Evolutionary conservation across 2,113 vertebrate species (phyloP).

Genomic region (Ovibos moschatus): DNA sequence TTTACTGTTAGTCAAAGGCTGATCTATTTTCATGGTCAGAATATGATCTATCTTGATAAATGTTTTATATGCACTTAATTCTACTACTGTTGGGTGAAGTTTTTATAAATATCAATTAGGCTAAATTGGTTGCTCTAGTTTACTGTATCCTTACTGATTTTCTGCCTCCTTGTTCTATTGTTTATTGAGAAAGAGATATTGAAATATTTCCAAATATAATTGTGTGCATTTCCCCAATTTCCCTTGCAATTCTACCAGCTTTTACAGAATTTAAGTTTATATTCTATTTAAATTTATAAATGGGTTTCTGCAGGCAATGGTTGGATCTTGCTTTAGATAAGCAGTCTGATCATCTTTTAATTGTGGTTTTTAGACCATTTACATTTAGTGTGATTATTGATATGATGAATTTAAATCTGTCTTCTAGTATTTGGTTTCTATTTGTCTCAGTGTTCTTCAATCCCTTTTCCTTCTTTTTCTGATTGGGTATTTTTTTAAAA

Average conservation of each 20-base stretch:
- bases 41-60: background rate
- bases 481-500: background rate
- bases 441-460: background rate
- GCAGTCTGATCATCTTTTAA: background rate
- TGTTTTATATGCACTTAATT: background rate
- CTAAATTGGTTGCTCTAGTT: background rate
- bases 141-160: background rate
- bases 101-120: background rate
- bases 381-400: background rate
- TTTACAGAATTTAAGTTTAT: constrained; percentile 22
- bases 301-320: background rate
- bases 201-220: background rate
- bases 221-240: constrained; percentile 11
- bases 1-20: too few relatives aligned
- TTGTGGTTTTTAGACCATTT: constrained; percentile 12
- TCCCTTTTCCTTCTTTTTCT: background rate
- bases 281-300: background rate
- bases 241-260: background rate
- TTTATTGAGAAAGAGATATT: constrained; percentile 1
- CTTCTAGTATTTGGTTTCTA: constrained; percentile 16
- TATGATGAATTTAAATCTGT: constrained; percentile 4
- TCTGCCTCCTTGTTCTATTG: background rate
- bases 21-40: background rate
- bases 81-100: background rate
- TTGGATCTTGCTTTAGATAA: background rate